Conservation (phyloP, 2,113 vertebrate genomes). For the Etheostoma spectabile region DNA sequence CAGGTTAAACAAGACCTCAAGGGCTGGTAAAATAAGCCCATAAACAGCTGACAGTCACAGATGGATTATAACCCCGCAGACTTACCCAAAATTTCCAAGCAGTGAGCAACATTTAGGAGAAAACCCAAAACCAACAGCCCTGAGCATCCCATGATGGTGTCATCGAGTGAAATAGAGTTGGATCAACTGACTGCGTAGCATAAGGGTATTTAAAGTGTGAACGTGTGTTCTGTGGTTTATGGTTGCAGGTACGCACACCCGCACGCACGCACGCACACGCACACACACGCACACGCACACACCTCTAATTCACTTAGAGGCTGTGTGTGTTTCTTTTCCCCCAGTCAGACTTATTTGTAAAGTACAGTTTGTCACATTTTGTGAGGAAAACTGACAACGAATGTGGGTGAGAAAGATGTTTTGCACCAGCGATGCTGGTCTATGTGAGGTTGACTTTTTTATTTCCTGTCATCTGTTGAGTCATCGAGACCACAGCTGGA, state of each 20-base stretch:
- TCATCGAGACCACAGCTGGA: slow-evolving; percentile 38
- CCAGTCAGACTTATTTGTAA: slow-evolving; percentile 38
- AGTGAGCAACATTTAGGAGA: slow-evolving; percentile 69
- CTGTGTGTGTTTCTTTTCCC: not conserved
- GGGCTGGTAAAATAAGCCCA: slow-evolving; percentile 64
- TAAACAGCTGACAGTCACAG: slow-evolving; percentile 70
- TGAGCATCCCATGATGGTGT: slow-evolving; percentile 76
- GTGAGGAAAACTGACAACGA: slow-evolving; percentile 31
- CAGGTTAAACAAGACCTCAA: slow-evolving; percentile 64
- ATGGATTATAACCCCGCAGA: slow-evolving; percentile 57
- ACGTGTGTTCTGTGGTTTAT: slow-evolving; percentile 64
- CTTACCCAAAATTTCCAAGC: slow-evolving; percentile 76
- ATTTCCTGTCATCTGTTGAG: slow-evolving; percentile 43
- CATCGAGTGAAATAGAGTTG: slow-evolving; percentile 53
- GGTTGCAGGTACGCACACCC: slow-evolving; percentile 38
- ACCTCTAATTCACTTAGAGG: slow-evolving; percentile 39
- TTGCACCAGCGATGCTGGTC: slow-evolving; percentile 15
- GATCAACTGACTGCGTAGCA: slow-evolving; percentile 22
- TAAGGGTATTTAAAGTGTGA: slow-evolving; percentile 59
- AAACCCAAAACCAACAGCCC: slow-evolving; percentile 75
- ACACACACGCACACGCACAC: not conserved
- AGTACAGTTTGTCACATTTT: slow-evolving; percentile 30
- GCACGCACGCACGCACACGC: not conserved
- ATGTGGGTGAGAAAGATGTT: slow-evolving; percentile 17
- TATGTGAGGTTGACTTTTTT: slow-evolving; percentile 6